Conservation (phyloP, 2,797 vertebrate genomes). For the Cyprinella venusta region DNA sequence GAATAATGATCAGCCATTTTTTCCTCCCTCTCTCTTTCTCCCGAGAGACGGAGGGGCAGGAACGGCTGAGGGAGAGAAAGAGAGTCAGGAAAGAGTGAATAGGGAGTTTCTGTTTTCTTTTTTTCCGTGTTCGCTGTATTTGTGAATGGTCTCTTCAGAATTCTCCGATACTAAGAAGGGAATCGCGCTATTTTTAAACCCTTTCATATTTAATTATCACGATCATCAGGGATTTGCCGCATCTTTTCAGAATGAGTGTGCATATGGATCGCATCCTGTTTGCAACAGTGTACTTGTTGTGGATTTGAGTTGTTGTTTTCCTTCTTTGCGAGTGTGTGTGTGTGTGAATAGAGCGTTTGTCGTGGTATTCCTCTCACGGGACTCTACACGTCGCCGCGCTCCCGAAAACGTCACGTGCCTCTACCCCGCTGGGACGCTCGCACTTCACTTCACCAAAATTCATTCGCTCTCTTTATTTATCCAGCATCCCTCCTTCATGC, state of each 20-base stretch:
- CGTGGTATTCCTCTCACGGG: constrained; percentile 63
- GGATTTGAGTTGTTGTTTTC: constrained; percentile 47
- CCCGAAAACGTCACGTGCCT: constrained; percentile 45
- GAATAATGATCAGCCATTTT: constrained; percentile 65
- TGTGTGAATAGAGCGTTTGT: constrained; percentile 60
- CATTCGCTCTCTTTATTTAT: constrained; percentile 51
- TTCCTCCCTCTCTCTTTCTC: constrained; percentile 61
- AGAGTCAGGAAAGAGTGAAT: constrained; percentile 17
- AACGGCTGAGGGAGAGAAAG: constrained; percentile 14
- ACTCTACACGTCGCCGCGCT: constrained; percentile 28
- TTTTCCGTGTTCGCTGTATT: constrained; percentile 42
- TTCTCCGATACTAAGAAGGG: constrained; percentile 69
- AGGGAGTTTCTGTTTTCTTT: constrained; percentile 45
- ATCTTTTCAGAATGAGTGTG: constrained; percentile 64
- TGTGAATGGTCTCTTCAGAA: constrained; percentile 65
- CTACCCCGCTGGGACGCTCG: constrained; percentile 39
- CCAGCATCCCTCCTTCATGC: constrained; percentile 51
- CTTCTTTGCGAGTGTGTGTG: constrained; percentile 8
- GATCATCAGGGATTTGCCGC: constrained; percentile 71
- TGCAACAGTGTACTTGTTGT: constrained; percentile 54
- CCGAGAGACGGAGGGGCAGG: constrained; percentile 43
- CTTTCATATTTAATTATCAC: constrained; percentile 78
- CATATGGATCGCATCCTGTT: constrained; percentile 40
- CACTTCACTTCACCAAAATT: constrained; percentile 51
- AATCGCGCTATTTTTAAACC: constrained; percentile 75